A percentile compares a stretch with the other conserved stretches of the same genome.
These are phyloP conservation scores for Montipora capitata DNA, from an alignment of 92 coral and sea anemone species.

Conservation along the genomic window DNA sequence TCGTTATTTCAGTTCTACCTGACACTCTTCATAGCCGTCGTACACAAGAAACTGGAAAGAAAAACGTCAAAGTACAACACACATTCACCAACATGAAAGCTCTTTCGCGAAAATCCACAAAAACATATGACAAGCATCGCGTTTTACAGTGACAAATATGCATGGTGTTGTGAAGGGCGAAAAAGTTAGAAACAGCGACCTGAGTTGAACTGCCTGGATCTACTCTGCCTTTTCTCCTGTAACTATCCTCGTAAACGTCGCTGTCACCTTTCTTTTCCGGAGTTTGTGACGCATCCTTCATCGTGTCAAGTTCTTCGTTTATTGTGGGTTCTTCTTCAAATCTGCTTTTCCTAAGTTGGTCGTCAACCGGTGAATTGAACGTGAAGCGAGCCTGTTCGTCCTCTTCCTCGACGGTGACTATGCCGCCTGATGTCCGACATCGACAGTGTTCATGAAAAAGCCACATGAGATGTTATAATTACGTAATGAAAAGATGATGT, in stretches of 20 bases:
- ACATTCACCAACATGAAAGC: too few relatives aligned
- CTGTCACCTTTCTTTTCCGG: constrained; percentile 28
- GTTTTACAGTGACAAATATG: too few relatives aligned
- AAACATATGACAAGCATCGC: too few relatives aligned
- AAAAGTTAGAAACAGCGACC: too few relatives aligned
- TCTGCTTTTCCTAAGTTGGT: constrained; percentile 4
- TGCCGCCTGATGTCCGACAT: constrained; percentile 19
- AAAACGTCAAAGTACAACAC: neutral
- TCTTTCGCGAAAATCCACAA: too few relatives aligned
- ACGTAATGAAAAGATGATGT: constrained; percentile 1
- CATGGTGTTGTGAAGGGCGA: too few relatives aligned
- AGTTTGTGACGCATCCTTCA: neutral
- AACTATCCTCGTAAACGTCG: neutral
- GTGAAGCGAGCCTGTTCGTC: constrained; percentile 25
- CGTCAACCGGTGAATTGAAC: constrained; percentile 7
- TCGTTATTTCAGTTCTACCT: neutral
- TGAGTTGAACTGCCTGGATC: neutral
- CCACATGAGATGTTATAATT: constrained; percentile 32
- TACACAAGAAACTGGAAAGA: neutral
- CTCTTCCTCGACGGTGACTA: constrained; percentile 24
- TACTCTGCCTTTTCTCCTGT: constrained; percentile 12
- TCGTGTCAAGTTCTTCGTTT: neutral
- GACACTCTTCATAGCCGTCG: neutral
- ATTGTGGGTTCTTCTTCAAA: neutral
- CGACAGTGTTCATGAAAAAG: constrained; percentile 19